Percentiles rank a stretch among this genome's conserved stretches.
These are phyloP conservation scores for Dryocosmus kuriphilus DNA, from an alignment of 2,888 invertebrate genomes.

Conservation along the genomic window DNA sequence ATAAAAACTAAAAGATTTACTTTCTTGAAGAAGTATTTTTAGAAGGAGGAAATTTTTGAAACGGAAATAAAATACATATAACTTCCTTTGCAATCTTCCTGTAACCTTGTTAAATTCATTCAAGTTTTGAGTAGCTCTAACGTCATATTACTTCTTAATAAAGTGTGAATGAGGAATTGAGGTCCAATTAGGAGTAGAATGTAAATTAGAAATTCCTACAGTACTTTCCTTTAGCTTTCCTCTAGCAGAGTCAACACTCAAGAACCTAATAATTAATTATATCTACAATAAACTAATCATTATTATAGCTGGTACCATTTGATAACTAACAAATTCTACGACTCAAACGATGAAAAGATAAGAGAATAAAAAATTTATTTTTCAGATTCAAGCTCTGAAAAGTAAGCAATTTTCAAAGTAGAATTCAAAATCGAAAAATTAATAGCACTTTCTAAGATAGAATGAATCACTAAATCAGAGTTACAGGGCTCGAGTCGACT, in stretches of 20 bases:
- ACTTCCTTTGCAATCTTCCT: not conserved
- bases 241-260: not conserved
- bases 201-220: constrained; percentile 27
- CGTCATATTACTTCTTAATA: constrained; percentile 16
- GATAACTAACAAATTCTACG: too few species aligned
- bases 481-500: too few species aligned
- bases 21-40: not conserved
- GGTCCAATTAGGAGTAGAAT: constrained; percentile 29
- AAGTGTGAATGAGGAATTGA: constrained; percentile 26
- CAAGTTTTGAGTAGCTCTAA: constrained; percentile 6
- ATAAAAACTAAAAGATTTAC: not conserved
- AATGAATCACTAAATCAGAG: too few species aligned
- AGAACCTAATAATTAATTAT: not conserved
- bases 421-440: too few species aligned
- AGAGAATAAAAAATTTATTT: too few species aligned
- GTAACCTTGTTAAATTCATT: not conserved
- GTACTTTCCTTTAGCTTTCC: constrained; percentile 10
- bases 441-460: too few species aligned
- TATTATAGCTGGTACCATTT: not conserved
- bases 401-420: too few species aligned
- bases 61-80: not conserved
- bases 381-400: too few species aligned
- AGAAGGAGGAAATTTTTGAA: not conserved
- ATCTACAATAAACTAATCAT: not conserved
- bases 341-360: too few species aligned